Conservation (phyloP, 2,888 invertebrate species). For the Drosophila koepferae region DNA sequence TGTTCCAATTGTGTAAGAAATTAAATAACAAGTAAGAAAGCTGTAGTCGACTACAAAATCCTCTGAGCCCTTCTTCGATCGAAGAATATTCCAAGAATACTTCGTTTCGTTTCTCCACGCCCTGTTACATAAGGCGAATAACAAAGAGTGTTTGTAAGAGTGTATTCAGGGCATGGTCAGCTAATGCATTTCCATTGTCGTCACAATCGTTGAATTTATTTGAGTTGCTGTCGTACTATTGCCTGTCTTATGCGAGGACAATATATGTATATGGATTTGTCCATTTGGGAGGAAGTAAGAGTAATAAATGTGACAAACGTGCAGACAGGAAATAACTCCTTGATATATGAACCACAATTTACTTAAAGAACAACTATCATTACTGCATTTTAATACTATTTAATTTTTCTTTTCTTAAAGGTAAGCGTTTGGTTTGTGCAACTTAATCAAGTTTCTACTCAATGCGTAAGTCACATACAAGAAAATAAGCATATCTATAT, state of each 20-base stretch:
- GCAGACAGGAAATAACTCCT: slow-evolving; percentile 38
- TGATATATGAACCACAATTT: slow-evolving; percentile 44
- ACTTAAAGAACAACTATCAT: slow-evolving; percentile 17
- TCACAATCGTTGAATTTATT: slow-evolving; percentile 65
- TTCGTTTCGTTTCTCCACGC: no score
- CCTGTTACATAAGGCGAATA: not conserved
- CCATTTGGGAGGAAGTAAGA: not conserved
- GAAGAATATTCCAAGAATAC: no score
- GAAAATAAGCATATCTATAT: slow-evolving; percentile 19
- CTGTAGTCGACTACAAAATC: no score
- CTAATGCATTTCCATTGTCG: slow-evolving; percentile 80
- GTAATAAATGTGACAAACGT: slow-evolving; percentile 57
- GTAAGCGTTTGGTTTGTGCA: slow-evolving; percentile 60
- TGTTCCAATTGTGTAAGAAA: slow-evolving; percentile 25
- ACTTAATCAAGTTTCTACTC: slow-evolving; percentile 2
- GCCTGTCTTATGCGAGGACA: slow-evolving; percentile 68
- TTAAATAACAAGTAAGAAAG: no score
- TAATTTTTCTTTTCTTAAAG: slow-evolving; percentile 40
- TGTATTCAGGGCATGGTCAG: slow-evolving; percentile 2
- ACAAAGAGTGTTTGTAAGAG: not conserved
- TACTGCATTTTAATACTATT: not conserved
- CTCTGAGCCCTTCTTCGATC: no score
- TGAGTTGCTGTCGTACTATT: slow-evolving; percentile 62
- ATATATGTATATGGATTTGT: slow-evolving; percentile 65
- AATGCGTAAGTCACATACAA: slow-evolving; percentile 58